Evolutionary conservation across 2,888 invertebrate genomes (phyloP), one percentile per base, ranked within the genome.

Genomic region (Dryocosmus kuriphilus): DNA sequence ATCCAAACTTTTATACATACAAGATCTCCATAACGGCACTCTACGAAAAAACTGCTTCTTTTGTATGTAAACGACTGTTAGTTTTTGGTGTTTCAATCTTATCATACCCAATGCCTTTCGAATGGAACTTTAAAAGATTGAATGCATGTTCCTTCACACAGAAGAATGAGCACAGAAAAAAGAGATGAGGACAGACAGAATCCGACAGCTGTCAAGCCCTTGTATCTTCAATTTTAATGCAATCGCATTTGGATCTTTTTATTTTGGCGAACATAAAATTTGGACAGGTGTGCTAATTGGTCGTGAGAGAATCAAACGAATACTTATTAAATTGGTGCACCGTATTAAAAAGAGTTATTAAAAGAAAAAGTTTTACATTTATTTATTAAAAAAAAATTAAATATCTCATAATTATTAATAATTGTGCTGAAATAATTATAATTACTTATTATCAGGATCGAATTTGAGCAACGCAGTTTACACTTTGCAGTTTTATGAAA

Each of bases 121-220:
- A 71, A 71, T 71, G 46, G 8, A 71, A 46, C 41, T 27, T 41
- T 1, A 30, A 71, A 19, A 71, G 30, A 71, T 67, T 71, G 46
- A 71, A n/a, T 46, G 30, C 46, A 71, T 46, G 30, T 46, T 71
- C 27, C 11, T 71, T 46, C 41, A 30, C 46, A 71, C 67, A 24
- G 67, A 71, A 71, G 27, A 71, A 46, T 71, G 67, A 71, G 46
- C 51, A 71, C 65, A 67, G 8, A 24, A 16, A 41, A 19, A 46
- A 27, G 38, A 38, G 35, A n/a, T 51, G 51, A 8, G 27, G 51
- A 51, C 27, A 71, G 46, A 19, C 19, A 30, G n/a, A 51, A 11
- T n/a, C 67, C 41, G 67, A 46, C 67, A 71, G 46, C 67, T 71
- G 67, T 51, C 67, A 71, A 27, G 46, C 51, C 67, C 4, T 30